Base-by-base conservation (phyloP, 1,140 invertebrate genomes). In the Aphelinus certus region DNA sequence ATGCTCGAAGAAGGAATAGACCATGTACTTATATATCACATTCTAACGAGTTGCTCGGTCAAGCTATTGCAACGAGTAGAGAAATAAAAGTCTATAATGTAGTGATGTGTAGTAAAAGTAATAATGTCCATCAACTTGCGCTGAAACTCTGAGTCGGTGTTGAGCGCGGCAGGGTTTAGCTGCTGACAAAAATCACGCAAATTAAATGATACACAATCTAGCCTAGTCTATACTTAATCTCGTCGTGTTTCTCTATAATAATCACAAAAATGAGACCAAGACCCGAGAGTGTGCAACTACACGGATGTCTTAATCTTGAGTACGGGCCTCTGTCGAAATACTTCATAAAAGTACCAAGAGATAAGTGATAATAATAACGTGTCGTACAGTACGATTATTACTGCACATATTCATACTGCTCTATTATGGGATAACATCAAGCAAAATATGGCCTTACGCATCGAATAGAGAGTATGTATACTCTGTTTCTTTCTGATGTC, bases 201-300 rank as follows among this genome's bases (percentile, higher is more conserved):
- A 79, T 77, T 67, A 26, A 79, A 79, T 80, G 76, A 66, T 67
- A 69, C 57, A 75, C 79, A 82, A 55, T 71, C 81, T 83, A 83
- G 66, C 78, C 80, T 85, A 83, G 62, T 78, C 81, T 82, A 82
- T 56, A 62, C 26, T 80, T 80, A 81, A 74, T 73, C 81, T 80
- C 79, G 71, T 75, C 61, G 75, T 77, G 75, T 81, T 83, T 81
- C 79, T 84, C 85, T 81, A 80, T 83, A 85, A 81, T 86, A 86
- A 88, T 86, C 86, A 88, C 86, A 86, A 88, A 85, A 79, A 79
- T 83, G 83, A 86, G 85, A 87, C 85, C 84, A 85, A 83, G 81
- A 84, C 83, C 84, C 81, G 79, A 80, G 71, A 75, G 73, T 73
- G 26, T 26, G 26, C 26, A 26, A 26, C 26, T 76, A 78, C 73